Percentiles rank a stretch among this genome's conserved stretches.
Conservation (phyloP, 2,797 vertebrate species). For the Pterois miles region DNA sequence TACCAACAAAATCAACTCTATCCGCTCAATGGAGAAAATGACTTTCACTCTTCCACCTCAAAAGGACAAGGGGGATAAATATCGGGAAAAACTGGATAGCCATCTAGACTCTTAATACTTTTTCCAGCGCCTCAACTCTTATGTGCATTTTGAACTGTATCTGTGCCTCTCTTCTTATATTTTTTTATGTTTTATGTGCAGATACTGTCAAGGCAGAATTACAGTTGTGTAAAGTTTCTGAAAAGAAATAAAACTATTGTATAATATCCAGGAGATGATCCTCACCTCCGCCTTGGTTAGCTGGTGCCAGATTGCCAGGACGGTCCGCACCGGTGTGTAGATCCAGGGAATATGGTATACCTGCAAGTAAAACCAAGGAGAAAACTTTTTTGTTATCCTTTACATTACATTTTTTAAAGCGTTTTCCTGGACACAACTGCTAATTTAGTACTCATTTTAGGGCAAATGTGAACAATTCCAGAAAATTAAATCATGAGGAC, state of each 20-base stretch:
- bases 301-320: conserved; percentile 73
- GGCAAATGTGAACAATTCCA: neutral
- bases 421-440: neutral
- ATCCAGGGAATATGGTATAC: conserved; percentile 73
- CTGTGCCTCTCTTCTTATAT: no score
- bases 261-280: neutral
- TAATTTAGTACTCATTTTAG: neutral
- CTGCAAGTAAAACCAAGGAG: conserved; percentile 41
- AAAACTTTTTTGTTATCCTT: neutral
- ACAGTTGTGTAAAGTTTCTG: neutral
- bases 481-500: no score
- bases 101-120: no score
- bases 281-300: conserved; percentile 73
- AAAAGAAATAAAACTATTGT: neutral
- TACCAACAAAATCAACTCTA: no score
- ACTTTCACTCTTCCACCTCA: no score
- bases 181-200: neutral
- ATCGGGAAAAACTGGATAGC: no score
- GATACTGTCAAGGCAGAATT: neutral
- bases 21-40: no score
- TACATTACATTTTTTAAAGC: neutral
- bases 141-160: no score
- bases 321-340: conserved; percentile 55
- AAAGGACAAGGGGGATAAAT: no score
- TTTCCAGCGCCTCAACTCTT: no score